Base-by-base conservation (phyloP, 2,797 vertebrate genomes). In the Fratercula arctica region DNA sequence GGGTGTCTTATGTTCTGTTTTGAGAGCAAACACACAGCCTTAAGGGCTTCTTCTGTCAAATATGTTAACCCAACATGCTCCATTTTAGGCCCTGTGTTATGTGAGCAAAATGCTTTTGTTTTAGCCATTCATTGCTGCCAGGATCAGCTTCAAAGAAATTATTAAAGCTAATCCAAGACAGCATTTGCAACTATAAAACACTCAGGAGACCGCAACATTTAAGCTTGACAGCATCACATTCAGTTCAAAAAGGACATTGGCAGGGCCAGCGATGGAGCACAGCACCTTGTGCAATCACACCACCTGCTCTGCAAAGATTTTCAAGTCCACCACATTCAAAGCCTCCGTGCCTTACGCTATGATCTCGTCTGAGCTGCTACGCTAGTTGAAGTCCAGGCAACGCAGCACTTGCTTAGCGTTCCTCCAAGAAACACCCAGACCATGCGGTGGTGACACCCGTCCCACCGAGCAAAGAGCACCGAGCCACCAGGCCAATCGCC, bases 11-110 rank as follows among this genome's bases (percentile, higher is more conserved):
- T 87, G 90, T 69, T 93, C 89, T 95, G 89, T 94, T 95, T 91
- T 81, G 89, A 96, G 81, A 96, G 96, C 88, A 95, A 95, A 94
- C 88, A 76, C 80, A 85, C n/a, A 96, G 95, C 96, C 96, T 93
- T 45, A 54, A 89, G 95, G 94, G 95, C 61, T 87, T 87, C 92
- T 93, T 94, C 94, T 95, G 89, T 90, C 85, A 96, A 92, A 84
- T 8, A n/a, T 0, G 29, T 96, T 91, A 95, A 63, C 78, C 60
- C 89, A 94, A 87, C 61, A 48, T 2, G 28, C 88, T 94, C 81
- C 81, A 51, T 75, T 93, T 87, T 59, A 46, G 48, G 86, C 59
- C 76, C 75, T 66, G 43, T 0, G 87, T 85, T 95, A 91, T 94
- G 72, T 11, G 87, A 85, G 78, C 70, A 90, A 90, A 88, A 86